A percentile compares a stretch with the other conserved stretches of the same genome.
These are phyloP conservation scores for Drosophila ananassae DNA, from an alignment of 1,140 invertebrate species.

Conservation along the genomic window DNA sequence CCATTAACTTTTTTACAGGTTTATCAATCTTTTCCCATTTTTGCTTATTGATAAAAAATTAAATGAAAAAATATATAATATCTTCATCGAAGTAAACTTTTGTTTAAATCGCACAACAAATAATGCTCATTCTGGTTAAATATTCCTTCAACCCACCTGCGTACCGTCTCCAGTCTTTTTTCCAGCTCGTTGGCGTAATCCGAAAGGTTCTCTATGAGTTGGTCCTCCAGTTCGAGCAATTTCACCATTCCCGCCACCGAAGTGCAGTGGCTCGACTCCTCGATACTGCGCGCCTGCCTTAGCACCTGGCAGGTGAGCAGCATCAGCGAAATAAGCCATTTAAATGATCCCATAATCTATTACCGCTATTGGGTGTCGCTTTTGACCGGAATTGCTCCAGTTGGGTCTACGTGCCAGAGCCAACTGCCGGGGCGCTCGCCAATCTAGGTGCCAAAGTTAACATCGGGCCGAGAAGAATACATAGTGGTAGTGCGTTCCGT, in stretches of 20 bases:
- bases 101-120: too few relatives aligned
- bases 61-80: too few relatives aligned
- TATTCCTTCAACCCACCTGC: conserved; percentile 35
- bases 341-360: conserved; percentile 26
- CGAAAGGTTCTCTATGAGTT: conserved; percentile 92
- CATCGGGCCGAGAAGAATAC: conserved; percentile 32
- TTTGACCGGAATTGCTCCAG: conserved; percentile 2
- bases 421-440: conserved; percentile 43
- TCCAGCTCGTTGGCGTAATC: conserved; percentile 88
- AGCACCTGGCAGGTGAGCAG: background rate
- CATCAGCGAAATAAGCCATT: conserved; percentile 22
- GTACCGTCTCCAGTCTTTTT: conserved; percentile 54
- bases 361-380: conserved; percentile 14
- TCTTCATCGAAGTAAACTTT: too few relatives aligned
- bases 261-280: conserved; percentile 85
- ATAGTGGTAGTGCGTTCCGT: too few relatives aligned
- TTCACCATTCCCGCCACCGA: conserved; percentile 95
- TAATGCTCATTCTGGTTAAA: too few relatives aligned
- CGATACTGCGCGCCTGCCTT: conserved; percentile 1
- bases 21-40: too few relatives aligned
- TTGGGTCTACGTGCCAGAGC: conserved; percentile 42
- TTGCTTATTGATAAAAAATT: too few relatives aligned
- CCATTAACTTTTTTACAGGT: too few relatives aligned
- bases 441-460: conserved; percentile 40
- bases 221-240: conserved; percentile 92